Base-by-base conservation (phyloP, 2,797 vertebrate genomes). In the Sardinella longiceps region DNA sequence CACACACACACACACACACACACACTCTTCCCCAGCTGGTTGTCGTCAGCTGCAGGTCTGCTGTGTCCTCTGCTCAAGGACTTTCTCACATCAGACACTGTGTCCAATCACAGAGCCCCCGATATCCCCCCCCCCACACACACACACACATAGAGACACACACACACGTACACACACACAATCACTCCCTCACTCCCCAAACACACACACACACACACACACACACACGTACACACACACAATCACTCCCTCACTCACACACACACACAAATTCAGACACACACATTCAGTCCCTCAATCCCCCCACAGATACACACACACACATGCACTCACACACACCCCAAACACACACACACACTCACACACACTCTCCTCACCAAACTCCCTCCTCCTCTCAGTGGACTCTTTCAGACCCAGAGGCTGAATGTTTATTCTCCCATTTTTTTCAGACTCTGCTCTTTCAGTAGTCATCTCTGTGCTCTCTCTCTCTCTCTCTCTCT, bases 401-500 rank as follows among this genome's bases (percentile, higher is more conserved):
- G 28, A 70, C 63, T 70, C n/a, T 58, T 9, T 28, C n/a, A 10
- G 7, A 63, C 58, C 23, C 58, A 70, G 14, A 15, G 28, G 25
- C 28, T 30, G 15, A 30, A 11, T 33, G 25, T 70, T 28, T 18
- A 2, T 33, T 20, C 33, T 74, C 3, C 30, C 5, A 7, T 6
- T 74, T 18, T 74, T 18, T 37, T 74, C 14, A 7, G 33, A 33
- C 11, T 66, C 3, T 66, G 12, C 60, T 33, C n/a, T 63, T 25
- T 63, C 58, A 56, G 20, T 20, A 23, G 20, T 56, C 89, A 85
- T 74, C 53, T 84, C 86, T n/a, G n/a, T n/a, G n/a, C n/a, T n/a
- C n/a, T n/a, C n/a, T 51, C 33, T 14, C 81, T 74, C n/a, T 87
- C 18, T 56, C 89, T 90, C 86, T n/a, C n/a, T n/a, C n/a, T 10